A percentile compares a stretch with the other conserved stretches of the same genome.
phyloP scores from a whole-genome alignment of 2,888 invertebrate species.

The Spodoptera exigua region DNA sequence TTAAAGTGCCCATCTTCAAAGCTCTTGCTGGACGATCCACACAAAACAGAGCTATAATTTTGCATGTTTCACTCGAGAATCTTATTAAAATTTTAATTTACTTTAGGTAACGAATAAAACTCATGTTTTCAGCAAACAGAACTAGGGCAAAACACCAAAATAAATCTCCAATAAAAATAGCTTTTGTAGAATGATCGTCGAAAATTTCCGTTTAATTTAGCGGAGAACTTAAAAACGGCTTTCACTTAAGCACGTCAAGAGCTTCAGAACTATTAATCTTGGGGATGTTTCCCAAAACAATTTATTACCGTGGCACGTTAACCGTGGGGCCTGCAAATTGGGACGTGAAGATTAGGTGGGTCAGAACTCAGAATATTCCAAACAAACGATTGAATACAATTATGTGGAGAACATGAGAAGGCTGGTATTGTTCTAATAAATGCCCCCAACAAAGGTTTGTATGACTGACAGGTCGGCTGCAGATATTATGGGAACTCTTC shows the following conservation, averaged over 20 bases:
- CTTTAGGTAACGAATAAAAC: conserved; percentile 14
- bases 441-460: conserved; percentile 57
- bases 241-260: conserved; percentile 80
- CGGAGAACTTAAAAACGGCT: conserved; percentile 71
- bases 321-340: conserved; percentile 75
- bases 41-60: conserved; percentile 17
- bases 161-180: conserved; percentile 51
- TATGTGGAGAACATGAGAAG: conserved; percentile 52
- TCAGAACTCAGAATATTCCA: conserved; percentile 70
- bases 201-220: conserved; percentile 69
- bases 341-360: conserved; percentile 77
- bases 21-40: conserved; percentile 13
- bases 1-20: neutral
- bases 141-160: conserved; percentile 39
- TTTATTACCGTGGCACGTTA: conserved; percentile 79
- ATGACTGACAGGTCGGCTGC: conserved; percentile 57
- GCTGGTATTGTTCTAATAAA: conserved; percentile 51
- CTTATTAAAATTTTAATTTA: conserved; percentile 14
- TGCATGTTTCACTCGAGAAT: neutral
- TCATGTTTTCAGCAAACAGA: conserved; percentile 19
- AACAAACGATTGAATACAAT: conserved; percentile 71
- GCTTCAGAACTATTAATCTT: conserved; percentile 83
- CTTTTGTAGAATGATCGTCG: conserved; percentile 55
- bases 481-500: conserved; percentile 51
- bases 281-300: conserved; percentile 82